Evolutionary conservation across 92 coral and sea anemone species (phyloP).

Genomic region (Nematostella vectensis): DNA sequence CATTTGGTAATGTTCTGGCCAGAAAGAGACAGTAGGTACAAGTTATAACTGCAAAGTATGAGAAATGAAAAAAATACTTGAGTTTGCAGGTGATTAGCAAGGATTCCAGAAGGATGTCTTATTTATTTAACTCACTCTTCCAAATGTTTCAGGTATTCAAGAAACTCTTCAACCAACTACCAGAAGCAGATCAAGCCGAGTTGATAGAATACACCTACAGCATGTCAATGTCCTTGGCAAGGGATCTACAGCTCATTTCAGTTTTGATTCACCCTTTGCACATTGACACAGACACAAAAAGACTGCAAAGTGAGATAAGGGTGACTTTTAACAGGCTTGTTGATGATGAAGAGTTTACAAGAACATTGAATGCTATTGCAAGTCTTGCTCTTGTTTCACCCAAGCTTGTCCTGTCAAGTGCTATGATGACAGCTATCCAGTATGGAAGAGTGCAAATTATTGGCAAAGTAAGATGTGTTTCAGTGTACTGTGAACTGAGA

Average conservation of each 20-base stretch:
- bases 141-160: constrained; percentile 40
- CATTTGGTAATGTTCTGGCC: too few species aligned
- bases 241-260: constrained; percentile 11
- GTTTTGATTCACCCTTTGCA: constrained; percentile 46
- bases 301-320: constrained; percentile 37
- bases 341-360: constrained; percentile 32
- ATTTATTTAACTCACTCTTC: too few species aligned
- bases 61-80: too few species aligned
- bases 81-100: too few species aligned
- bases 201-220: constrained; percentile 40
- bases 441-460: constrained; percentile 44
- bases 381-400: constrained; percentile 31
- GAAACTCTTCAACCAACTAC: constrained; percentile 23
- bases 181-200: constrained; percentile 35
- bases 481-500: too few species aligned
- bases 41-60: too few species aligned
- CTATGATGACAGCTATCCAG: constrained; percentile 40
- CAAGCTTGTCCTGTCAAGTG: constrained; percentile 31
- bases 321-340: constrained; percentile 57
- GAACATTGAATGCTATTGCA: constrained; percentile 17
- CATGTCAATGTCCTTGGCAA: constrained; percentile 16
- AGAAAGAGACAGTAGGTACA: too few species aligned
- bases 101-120: too few species aligned
- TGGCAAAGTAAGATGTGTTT: constrained; percentile 16
- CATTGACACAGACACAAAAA: constrained; percentile 15